A percentile compares a stretch with the other conserved stretches of the same genome.
Conservation (phyloP, 2,797 vertebrate genomes). For the Corythornis leucogaster region DNA sequence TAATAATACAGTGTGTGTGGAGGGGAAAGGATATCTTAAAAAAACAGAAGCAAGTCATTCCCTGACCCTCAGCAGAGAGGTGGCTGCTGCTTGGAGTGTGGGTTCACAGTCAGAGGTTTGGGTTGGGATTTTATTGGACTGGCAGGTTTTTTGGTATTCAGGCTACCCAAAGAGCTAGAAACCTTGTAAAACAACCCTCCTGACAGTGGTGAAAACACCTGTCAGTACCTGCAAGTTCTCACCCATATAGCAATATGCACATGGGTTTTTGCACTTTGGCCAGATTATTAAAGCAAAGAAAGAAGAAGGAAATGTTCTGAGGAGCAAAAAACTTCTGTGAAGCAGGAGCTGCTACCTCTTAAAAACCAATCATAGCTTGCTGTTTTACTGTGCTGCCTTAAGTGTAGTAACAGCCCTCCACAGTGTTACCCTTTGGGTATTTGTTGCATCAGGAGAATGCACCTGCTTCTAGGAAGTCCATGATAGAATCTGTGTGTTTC, state of each 20-base stretch:
- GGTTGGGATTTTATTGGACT: not conserved
- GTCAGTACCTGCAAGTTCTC: not conserved
- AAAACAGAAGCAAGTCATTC: not conserved
- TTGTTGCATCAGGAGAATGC: not conserved
- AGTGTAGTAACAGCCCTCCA: not conserved
- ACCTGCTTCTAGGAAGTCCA: not conserved
- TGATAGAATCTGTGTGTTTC: not conserved
- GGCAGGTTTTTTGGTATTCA: conserved; percentile 16
- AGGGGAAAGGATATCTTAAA: not conserved
- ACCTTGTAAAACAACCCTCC: not conserved
- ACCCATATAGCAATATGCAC: rapidly evolving
- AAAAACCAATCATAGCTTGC: not conserved
- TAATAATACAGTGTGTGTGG: conserved; percentile 7
- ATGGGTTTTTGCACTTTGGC: not conserved
- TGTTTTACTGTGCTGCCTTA: not conserved
- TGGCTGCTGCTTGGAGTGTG: not conserved
- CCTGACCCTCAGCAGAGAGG: not conserved
- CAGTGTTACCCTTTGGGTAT: not conserved
- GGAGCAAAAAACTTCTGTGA: not conserved
- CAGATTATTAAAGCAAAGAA: not conserved
- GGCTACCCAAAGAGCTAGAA: not conserved
- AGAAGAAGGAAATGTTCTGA: not conserved
- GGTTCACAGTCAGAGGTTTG: conserved; percentile 8
- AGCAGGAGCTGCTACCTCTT: not conserved
- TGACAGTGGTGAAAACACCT: not conserved